Conservation (phyloP, 2,888 invertebrate genomes). For the Listrodromus nycthemerus region DNA sequence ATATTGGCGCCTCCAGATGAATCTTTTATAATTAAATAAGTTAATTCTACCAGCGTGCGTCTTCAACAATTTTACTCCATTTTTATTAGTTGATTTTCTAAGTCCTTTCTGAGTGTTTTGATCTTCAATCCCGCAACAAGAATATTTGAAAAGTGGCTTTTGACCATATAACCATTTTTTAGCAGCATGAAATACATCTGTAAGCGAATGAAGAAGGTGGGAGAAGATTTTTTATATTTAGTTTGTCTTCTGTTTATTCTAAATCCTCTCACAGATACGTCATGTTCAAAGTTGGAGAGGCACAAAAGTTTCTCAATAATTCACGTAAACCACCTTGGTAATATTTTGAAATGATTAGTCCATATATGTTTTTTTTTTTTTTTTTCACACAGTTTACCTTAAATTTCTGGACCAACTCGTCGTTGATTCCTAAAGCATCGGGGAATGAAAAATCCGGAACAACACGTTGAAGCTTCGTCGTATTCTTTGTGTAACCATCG, state of each 20-base stretch:
- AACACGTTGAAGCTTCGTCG: slow-evolving; percentile 44
- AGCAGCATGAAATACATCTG: no score
- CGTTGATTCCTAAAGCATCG: slow-evolving; percentile 66
- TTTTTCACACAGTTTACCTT: slow-evolving; percentile 61
- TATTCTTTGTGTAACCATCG: slow-evolving; percentile 67
- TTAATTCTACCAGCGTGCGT: background rate
- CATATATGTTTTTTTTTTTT: slow-evolving; percentile 8
- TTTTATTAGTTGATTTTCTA: background rate
- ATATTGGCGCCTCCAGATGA: background rate
- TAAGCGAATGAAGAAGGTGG: no score
- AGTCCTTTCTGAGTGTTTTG: no score
- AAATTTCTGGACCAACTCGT: slow-evolving; percentile 69
- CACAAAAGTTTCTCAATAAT: slow-evolving; percentile 15
- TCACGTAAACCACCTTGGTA: background rate
- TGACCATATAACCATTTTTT: no score
- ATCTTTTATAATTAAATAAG: background rate
- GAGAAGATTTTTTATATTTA: background rate
- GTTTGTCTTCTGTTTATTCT: background rate
- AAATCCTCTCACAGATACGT: background rate
- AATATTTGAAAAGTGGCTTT: no score
- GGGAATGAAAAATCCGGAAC: slow-evolving; percentile 67
- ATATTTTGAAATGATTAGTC: background rate
- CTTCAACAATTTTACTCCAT: background rate
- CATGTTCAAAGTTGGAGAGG: background rate
- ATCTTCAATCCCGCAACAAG: no score